Percentiles rank a stretch among this genome's conserved stretches.
Conservation (phyloP, 2,113 vertebrate genomes). For the Semicossyphus pulcher region DNA sequence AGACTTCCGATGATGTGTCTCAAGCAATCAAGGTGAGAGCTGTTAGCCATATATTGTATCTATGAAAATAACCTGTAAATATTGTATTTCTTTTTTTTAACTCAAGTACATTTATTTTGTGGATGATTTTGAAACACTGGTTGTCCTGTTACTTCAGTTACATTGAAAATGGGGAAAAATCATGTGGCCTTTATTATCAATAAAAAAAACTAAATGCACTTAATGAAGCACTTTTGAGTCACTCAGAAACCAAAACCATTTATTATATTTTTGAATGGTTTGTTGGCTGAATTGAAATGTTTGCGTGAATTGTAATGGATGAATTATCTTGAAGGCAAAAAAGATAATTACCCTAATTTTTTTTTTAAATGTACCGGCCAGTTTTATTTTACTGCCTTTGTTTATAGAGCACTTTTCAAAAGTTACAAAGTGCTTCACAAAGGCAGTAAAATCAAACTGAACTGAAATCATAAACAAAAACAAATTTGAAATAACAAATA, state of each 20-base stretch:
- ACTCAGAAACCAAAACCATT: not conserved
- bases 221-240: not conserved
- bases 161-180: slow-evolving; percentile 33
- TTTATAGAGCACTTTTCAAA: too few relatives aligned
- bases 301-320: too few relatives aligned
- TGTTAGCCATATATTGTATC: slow-evolving; percentile 18
- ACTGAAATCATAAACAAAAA: too few relatives aligned
- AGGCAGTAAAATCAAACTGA: too few relatives aligned
- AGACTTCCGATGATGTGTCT: slow-evolving; percentile 26
- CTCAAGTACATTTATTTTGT: slow-evolving; percentile 1
- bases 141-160: slow-evolving; percentile 2
- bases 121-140: slow-evolving; percentile 41
- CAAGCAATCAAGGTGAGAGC: slow-evolving; percentile 21
- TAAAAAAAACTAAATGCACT: slow-evolving; percentile 39
- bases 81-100: slow-evolving; percentile 44
- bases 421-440: too few relatives aligned
- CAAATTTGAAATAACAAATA: too few relatives aligned
- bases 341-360: too few relatives aligned
- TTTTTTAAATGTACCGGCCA: too few relatives aligned
- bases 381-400: too few relatives aligned
- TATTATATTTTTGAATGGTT: too few relatives aligned
- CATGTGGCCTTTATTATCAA: slow-evolving; percentile 55
- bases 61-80: slow-evolving; percentile 54
- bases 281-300: too few relatives aligned
- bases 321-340: too few relatives aligned